Conservation (phyloP, 2,797 vertebrate genomes). For the Danio aesculapii region DNA sequence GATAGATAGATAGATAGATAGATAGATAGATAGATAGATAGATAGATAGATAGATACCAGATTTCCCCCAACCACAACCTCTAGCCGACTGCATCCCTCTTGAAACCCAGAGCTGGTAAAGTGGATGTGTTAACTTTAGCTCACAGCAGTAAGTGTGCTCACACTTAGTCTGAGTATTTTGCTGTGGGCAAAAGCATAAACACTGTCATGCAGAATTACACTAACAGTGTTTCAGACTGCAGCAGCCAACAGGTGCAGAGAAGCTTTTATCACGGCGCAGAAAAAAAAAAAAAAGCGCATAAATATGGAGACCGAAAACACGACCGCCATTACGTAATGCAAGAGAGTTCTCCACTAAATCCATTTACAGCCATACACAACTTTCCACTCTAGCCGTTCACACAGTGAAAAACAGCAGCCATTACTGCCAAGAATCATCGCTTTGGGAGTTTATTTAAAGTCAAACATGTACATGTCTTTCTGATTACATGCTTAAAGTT, state of each 20-base stretch:
- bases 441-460: slow-evolving; percentile 6
- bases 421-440: slow-evolving; percentile 28
- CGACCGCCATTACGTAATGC: slow-evolving; percentile 21
- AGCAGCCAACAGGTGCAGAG: slow-evolving; percentile 40
- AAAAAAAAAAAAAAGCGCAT: slow-evolving; percentile 30
- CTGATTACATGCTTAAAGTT: neutral
- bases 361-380: slow-evolving; percentile 39
- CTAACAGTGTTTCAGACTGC: slow-evolving; percentile 41
- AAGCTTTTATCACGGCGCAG: slow-evolving; percentile 27
- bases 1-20: too few relatives aligned
- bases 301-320: slow-evolving; percentile 12
- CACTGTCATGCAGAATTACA: slow-evolving; percentile 43
- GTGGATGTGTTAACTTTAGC: too few relatives aligned
- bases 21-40: too few relatives aligned
- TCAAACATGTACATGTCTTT: neutral
- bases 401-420: slow-evolving; percentile 26
- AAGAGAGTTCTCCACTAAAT: slow-evolving; percentile 34
- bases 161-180: neutral
- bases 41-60: too few relatives aligned
- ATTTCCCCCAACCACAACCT: too few relatives aligned
- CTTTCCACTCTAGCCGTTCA: slow-evolving; percentile 35
- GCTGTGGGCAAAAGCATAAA: slow-evolving; percentile 34
- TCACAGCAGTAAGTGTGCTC: slow-evolving; percentile 4
- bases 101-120: too few relatives aligned
- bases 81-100: too few relatives aligned